Conservation (phyloP, 2,113 vertebrate species). For the Phyllostomus hastatus region DNA sequence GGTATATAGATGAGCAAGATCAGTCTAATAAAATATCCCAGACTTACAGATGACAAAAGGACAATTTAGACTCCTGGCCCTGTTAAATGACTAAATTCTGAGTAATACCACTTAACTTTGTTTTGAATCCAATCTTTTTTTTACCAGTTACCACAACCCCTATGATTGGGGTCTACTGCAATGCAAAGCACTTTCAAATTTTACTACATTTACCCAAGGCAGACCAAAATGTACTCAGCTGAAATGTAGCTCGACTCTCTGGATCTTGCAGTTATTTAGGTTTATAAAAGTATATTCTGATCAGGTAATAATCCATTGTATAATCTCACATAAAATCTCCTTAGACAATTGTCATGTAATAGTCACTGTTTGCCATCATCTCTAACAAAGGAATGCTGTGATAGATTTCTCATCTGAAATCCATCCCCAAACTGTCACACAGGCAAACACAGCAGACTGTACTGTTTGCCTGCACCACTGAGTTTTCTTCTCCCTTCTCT, state of each 20-base stretch:
- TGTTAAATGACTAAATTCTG: neutral
- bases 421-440: neutral
- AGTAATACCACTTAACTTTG: neutral
- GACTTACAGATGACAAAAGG: neutral
- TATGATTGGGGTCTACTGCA: neutral
- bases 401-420: neutral
- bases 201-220: neutral
- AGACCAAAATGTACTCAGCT: neutral
- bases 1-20: neutral
- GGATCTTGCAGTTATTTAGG: neutral
- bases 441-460: neutral
- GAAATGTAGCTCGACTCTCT: neutral
- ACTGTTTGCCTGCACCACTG: neutral
- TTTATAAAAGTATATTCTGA: neutral
- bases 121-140: neutral
- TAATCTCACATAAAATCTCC: neutral
- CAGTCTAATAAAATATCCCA: neutral
- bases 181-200: neutral
- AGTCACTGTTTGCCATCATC: neutral
- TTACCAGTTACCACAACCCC: neutral
- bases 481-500: neutral
- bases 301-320: neutral
- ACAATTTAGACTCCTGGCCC: neutral
- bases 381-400: neutral
- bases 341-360: neutral